Evolutionary conservation across 2,113 vertebrate genomes (phyloP).

Genomic region (Pristiophorus japonicus): DNA sequence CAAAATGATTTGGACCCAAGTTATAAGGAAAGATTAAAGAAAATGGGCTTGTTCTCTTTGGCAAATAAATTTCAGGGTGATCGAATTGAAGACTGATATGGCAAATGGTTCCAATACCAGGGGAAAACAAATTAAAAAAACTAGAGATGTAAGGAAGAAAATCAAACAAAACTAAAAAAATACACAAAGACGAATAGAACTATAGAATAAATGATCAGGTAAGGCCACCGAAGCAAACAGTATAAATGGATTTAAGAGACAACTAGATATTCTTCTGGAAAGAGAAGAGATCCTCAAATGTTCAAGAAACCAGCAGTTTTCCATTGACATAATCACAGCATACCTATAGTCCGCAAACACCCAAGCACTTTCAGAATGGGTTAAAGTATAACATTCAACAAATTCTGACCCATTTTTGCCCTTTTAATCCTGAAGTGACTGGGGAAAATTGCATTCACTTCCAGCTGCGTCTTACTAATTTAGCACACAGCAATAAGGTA

Average conservation of each 20-base stretch:
- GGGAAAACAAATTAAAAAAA: background rate
- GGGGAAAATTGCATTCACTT: background rate
- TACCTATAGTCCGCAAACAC: background rate
- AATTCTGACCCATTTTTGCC: background rate
- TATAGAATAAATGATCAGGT: background rate
- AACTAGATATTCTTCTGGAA: background rate
- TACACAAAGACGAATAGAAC: background rate
- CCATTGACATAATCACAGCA: no score
- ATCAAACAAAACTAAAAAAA: background rate
- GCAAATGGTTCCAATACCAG: background rate
- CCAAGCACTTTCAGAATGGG: background rate
- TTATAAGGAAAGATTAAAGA: background rate
- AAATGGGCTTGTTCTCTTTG: no score
- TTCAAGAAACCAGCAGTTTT: background rate
- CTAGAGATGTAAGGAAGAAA: background rate
- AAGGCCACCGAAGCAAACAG: background rate
- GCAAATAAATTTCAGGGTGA: background rate
- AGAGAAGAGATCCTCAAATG: background rate
- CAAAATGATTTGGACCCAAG: background rate
- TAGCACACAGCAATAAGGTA: background rate
- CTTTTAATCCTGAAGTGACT: background rate
- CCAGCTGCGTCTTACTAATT: background rate
- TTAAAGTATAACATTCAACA: background rate
- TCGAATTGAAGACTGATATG: background rate
- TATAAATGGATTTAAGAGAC: background rate